Evolutionary conservation across 2,888 invertebrate genomes (phyloP).

Genomic region (Chydorus sphaericus): DNA sequence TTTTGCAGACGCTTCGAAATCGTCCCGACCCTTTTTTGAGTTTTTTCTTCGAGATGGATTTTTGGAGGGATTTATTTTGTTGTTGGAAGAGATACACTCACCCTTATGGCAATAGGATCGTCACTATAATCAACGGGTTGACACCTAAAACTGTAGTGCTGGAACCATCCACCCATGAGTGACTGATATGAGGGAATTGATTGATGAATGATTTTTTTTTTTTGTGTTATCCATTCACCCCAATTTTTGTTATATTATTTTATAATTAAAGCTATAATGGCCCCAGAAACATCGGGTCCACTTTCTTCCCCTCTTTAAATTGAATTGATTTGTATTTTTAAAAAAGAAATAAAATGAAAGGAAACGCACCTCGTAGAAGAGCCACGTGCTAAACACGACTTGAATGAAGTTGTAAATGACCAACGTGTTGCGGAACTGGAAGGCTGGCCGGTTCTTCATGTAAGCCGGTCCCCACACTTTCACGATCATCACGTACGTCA

Average conservation of each 20-base stretch:
- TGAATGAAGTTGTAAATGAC: constrained; percentile 73
- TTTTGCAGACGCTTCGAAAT: too few species aligned
- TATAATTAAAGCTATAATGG: too few species aligned
- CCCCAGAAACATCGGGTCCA: constrained; percentile 3
- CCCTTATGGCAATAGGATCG: constrained; percentile 15
- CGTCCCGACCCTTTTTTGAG: too few species aligned
- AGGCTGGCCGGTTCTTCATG: constrained; percentile 75
- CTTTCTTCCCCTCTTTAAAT: neutral
- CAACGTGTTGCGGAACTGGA: constrained; percentile 54
- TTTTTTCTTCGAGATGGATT: too few species aligned
- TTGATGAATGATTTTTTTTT: too few species aligned
- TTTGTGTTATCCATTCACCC: too few species aligned
- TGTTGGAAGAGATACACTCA: too few species aligned
- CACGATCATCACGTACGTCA: constrained; percentile 76
- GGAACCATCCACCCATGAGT: too few species aligned
- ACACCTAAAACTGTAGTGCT: constrained; percentile 25
- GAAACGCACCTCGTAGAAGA: constrained; percentile 56
- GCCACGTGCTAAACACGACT: constrained; percentile 64
- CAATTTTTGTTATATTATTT: too few species aligned
- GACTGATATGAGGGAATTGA: too few species aligned
- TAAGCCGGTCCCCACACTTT: constrained; percentile 66
- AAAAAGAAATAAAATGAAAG: neutral
- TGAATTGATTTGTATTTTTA: neutral
- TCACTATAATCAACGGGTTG: constrained; percentile 24
- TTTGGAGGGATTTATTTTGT: too few species aligned